Percentiles rank a stretch among this genome's conserved stretches.
phyloP scores from a whole-genome alignment of 2,797 vertebrate species.

The Heterohyrax brucei region DNA sequence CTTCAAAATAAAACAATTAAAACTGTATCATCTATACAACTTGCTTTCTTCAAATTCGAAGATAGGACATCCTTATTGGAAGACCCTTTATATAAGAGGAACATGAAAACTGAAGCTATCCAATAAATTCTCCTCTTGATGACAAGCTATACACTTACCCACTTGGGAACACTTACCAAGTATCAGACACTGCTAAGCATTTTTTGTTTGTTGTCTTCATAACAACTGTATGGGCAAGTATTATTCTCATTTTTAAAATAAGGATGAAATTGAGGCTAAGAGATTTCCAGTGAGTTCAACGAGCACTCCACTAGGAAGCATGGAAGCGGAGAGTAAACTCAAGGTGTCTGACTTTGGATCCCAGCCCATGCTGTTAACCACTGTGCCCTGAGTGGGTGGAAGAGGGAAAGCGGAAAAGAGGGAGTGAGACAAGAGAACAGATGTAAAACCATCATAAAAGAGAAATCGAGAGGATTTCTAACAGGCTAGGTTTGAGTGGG shows the following conservation, averaged over 20 bases:
- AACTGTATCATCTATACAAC: too few relatives aligned
- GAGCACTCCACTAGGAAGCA: not conserved
- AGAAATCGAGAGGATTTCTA: not conserved
- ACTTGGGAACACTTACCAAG: not conserved
- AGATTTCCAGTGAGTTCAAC: not conserved
- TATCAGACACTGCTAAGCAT: not conserved
- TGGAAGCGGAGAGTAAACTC: not conserved
- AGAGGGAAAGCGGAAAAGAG: not conserved
- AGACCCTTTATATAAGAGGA: not conserved
- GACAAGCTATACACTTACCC: not conserved
- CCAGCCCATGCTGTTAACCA: not conserved
- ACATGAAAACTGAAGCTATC: constrained; percentile 6
- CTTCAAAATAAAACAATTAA: too few relatives aligned
- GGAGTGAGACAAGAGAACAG: not conserved
- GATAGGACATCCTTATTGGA: too few relatives aligned
- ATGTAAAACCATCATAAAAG: not conserved
- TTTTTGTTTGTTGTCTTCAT: not conserved
- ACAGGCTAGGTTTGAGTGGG: constrained; percentile 15
- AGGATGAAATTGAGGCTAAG: not conserved
- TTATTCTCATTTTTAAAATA: constrained; percentile 8
- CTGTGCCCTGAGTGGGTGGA: not conserved
- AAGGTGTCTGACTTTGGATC: not conserved
- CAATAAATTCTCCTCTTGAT: not conserved
- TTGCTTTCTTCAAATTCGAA: too few relatives aligned
- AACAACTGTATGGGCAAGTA: not conserved